Conservation (phyloP, 2,113 vertebrate genomes). For the Tapirus terrestris region DNA sequence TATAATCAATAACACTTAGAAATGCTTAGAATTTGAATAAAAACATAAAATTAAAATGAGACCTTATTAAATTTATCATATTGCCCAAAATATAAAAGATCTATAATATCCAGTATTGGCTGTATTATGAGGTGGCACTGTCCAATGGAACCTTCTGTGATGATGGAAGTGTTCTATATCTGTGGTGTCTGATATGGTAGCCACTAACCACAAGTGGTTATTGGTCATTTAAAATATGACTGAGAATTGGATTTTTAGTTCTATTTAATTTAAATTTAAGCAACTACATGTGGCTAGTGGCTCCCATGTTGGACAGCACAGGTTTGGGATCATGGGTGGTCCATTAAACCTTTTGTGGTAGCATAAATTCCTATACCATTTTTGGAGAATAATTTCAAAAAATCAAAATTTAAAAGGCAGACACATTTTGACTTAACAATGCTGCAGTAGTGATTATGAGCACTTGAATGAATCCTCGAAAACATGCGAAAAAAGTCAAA, state of each 20-base stretch:
- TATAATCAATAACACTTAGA: not conserved
- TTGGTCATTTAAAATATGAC: not conserved
- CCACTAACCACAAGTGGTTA: not conserved
- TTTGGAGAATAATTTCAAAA: not conserved
- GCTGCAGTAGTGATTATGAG: not conserved
- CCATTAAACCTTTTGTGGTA: not conserved
- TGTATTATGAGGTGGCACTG: not conserved
- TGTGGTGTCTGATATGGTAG: not conserved
- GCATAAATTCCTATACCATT: not conserved
- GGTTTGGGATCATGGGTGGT: not conserved
- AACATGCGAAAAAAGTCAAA: not conserved
- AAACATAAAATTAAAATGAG: constrained; percentile 12
- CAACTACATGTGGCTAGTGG: not conserved
- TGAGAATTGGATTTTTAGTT: constrained; percentile 20
- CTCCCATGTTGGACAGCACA: not conserved
- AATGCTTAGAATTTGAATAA: not conserved
- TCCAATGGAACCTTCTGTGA: not conserved
- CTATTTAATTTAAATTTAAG: not conserved
- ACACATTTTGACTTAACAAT: not conserved
- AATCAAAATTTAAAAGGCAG: not conserved
- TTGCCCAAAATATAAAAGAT: not conserved
- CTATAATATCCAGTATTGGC: not conserved
- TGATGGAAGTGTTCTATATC: not conserved
- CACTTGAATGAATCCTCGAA: not conserved
- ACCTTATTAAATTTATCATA: not conserved